A percentile compares a stretch with the other conserved stretches of the same genome.
phyloP scores from a whole-genome alignment of 2,888 invertebrate genomes.

The Hirudinaria manillensis region DNA sequence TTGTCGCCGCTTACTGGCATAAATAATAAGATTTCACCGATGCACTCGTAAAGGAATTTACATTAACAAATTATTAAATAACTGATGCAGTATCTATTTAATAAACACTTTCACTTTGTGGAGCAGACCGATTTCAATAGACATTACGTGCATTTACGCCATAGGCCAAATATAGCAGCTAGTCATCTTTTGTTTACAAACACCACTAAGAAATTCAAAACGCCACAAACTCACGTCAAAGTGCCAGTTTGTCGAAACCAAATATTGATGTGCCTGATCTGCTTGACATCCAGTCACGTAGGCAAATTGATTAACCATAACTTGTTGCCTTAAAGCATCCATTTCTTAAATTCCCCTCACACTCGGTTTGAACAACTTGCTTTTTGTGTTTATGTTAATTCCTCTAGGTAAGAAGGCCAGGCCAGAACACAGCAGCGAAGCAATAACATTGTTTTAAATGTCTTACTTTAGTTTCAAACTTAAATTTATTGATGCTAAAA shows the following conservation, averaged over 20 bases:
- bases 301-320: conserved; percentile 92
- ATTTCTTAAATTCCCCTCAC: conserved; percentile 55
- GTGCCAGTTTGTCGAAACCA: conserved; percentile 89
- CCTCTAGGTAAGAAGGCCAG: conserved; percentile 11
- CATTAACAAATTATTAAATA: background rate
- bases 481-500: background rate
- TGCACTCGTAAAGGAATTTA: background rate
- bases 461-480: too few species aligned
- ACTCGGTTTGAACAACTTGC: conserved; percentile 8
- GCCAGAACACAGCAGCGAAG: conserved; percentile 14
- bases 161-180: conserved; percentile 23
- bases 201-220: conserved; percentile 10
- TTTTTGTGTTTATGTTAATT: conserved; percentile 16
- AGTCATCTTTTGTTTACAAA: conserved; percentile 31
- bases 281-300: conserved; percentile 83
- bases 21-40: background rate
- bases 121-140: background rate
- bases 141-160: background rate
- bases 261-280: conserved; percentile 84
- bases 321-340: conserved; percentile 86
- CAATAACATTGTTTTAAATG: conserved; percentile 6
- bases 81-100: background rate
- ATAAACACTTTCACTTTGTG: conserved; percentile 8
- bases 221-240: conserved; percentile 69
- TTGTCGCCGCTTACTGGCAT: background rate